A percentile compares a stretch with the other conserved stretches of the same genome.
phyloP scores from a whole-genome alignment of 2,888 invertebrate genomes.

The Gari tellinella region DNA sequence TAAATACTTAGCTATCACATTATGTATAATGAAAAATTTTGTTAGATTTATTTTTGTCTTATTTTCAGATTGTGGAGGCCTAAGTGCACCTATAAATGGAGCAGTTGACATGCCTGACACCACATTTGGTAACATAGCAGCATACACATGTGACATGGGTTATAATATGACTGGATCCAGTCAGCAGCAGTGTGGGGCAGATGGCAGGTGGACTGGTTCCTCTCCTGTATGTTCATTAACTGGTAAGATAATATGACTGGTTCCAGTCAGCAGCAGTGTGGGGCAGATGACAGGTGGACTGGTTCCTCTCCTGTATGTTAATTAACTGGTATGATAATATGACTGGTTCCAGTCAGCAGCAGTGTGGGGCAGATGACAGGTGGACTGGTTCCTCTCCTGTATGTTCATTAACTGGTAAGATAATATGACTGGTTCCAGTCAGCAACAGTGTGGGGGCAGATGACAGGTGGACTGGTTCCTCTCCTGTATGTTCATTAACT shows the following conservation, averaged over 20 bases:
- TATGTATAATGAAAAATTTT: no score
- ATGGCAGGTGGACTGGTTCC: slow-evolving; percentile 26
- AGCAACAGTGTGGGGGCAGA: slow-evolving; percentile 18
- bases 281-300: slow-evolving; percentile 24
- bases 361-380: slow-evolving; percentile 18
- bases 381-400: slow-evolving; percentile 32
- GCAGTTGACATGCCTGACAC: slow-evolving; percentile 20
- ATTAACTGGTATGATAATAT: slow-evolving; percentile 19
- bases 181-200: slow-evolving; percentile 13
- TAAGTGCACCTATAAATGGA: slow-evolving; percentile 34
- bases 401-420: slow-evolving; percentile 25
- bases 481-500: slow-evolving; percentile 24
- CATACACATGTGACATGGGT: slow-evolving; percentile 33
- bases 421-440: slow-evolving; percentile 16
- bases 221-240: slow-evolving; percentile 25
- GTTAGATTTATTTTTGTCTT: no score
- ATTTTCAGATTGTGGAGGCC: slow-evolving; percentile 35
- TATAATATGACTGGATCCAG: slow-evolving; percentile 22
- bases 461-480: slow-evolving; percentile 24
- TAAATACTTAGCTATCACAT: no score
- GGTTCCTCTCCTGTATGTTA: slow-evolving; percentile 26
- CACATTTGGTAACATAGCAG: slow-evolving; percentile 24
- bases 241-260: slow-evolving; percentile 30
- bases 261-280: slow-evolving; percentile 11
- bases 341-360: slow-evolving; percentile 14